These are phyloP conservation scores for Nomada lathburiana DNA, from an alignment of 2,888 invertebrate species.

Conservation along the genomic window DNA sequence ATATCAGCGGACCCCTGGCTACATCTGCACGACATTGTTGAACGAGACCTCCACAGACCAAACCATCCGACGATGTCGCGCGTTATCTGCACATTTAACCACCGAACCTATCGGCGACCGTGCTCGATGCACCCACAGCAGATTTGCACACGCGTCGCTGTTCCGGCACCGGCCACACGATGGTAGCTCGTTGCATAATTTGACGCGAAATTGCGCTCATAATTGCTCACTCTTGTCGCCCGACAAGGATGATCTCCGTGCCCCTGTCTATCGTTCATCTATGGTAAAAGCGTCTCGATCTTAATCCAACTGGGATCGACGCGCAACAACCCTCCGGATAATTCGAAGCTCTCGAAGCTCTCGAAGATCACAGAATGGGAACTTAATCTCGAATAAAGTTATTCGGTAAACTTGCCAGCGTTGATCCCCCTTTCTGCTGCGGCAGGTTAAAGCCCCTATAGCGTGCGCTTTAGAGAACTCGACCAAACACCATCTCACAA, in stretches of 20 bases:
- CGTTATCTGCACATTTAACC: constrained; percentile 21
- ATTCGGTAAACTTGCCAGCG: too few relatives aligned
- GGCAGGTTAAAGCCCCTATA: too few relatives aligned
- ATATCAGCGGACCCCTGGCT: constrained; percentile 10
- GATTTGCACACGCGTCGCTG: background rate
- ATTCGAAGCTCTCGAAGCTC: too few relatives aligned
- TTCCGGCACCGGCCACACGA: background rate
- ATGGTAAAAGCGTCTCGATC: background rate
- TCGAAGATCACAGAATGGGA: too few relatives aligned
- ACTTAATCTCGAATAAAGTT: too few relatives aligned
- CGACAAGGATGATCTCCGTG: constrained; percentile 24
- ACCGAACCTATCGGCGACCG: background rate
- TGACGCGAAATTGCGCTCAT: constrained; percentile 27
- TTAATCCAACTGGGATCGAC: too few relatives aligned
- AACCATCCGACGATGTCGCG: constrained; percentile 1
- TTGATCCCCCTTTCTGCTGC: too few relatives aligned
- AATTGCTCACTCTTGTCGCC: constrained; percentile 24
- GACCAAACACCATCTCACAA: too few relatives aligned
- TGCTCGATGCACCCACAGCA: background rate
- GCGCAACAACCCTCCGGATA: too few relatives aligned
- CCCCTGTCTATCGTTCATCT: background rate
- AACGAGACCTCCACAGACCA: constrained; percentile 6
- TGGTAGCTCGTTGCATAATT: constrained; percentile 40
- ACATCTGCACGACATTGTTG: background rate
- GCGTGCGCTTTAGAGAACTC: too few relatives aligned